Conservation (phyloP, 1,140 invertebrate species). For the Lethrus apterus region DNA sequence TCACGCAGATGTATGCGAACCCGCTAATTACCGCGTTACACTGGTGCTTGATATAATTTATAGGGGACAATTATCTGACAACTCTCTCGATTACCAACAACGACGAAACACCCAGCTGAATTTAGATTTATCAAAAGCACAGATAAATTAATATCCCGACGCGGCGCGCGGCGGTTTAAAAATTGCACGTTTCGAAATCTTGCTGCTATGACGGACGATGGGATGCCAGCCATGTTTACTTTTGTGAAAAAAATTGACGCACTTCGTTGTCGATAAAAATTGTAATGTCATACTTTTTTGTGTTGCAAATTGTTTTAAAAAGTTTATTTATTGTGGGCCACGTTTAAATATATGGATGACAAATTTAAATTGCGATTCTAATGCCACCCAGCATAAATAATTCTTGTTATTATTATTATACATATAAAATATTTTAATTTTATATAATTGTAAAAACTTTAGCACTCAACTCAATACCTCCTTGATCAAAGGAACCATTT, state of each 20-base stretch:
- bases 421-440: no score
- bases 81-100: background rate
- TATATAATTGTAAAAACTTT: no score
- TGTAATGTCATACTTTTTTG: no score
- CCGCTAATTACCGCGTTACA: conserved; percentile 19
- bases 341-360: no score
- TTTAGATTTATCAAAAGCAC: background rate
- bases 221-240: background rate
- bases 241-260: no score
- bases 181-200: background rate
- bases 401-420: no score
- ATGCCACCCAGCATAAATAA: no score
- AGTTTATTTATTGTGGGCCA: no score
- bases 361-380: no score
- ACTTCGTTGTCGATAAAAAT: no score
- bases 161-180: background rate
- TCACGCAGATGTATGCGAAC: conserved; percentile 17
- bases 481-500: background rate
- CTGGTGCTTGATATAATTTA: conserved; percentile 22
- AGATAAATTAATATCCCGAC: no score
- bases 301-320: no score
- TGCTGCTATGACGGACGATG: background rate
- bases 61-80: conserved; percentile 17
- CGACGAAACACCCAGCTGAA: background rate
- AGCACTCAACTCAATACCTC: background rate